Base-by-base conservation (phyloP, 2,888 invertebrate species). In the Philereme transversata region DNA sequence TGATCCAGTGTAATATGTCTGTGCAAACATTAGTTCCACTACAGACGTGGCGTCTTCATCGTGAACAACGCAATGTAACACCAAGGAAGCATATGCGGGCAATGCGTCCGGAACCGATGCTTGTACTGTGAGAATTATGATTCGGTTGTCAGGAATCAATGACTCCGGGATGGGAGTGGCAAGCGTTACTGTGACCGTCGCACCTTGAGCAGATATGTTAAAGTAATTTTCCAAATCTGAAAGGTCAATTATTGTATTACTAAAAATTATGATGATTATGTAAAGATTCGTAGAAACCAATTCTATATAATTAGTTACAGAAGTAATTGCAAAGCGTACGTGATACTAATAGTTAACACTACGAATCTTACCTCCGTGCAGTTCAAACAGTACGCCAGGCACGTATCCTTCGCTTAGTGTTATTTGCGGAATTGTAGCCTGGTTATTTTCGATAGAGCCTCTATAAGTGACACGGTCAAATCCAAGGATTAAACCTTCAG, bases 141-240 rank as follows among this genome's bases (percentile, higher is more conserved):
- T 59, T 48, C 66, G 46, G 57, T 74, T 78, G 6, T 48, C 33
- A 11, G 63, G 63, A 48, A 63, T 50, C 4, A 40, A 56, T 41
- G 59, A 46, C 22, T 59, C 38, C 5, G 77, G 71, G 55, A 81
- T 53, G 4, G 52, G 33, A n/a, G 72, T 65, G 5, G 41, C 49
- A 9, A 79, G 59, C 4, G 51, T 45, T 5, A 82, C 57, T 0
- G 51, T 71, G 4, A 79, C 64, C 4, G 57, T 54, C 1, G 68
- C 49, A n/a, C 57, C 74, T 5, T 70, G 40, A 4, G 33, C 8
- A 0, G 45, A 36, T 5, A 65, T 5, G 3, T 4, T 47, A 55
- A 81, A 81, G 64, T 71, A 77, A 7, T 57, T 45, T n/a, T 63
- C 50, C 5, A 77, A 57, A 36, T 74, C 79, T 79, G 69, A 41